These are phyloP conservation scores for Geophilus truncorum DNA, from an alignment of 2,888 invertebrate species.

Conservation along the genomic window DNA sequence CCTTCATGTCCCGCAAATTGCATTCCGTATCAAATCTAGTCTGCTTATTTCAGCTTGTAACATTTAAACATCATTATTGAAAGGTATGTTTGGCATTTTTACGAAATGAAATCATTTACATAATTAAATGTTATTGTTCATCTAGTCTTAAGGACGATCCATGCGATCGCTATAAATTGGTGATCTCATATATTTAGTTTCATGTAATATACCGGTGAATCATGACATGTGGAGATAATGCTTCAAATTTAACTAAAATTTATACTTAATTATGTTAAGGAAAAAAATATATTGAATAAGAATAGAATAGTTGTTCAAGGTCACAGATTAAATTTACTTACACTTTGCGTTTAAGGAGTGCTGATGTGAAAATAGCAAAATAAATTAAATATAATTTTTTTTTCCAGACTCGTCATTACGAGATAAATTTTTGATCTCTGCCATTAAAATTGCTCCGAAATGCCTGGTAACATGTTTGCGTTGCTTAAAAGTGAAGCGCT, in stretches of 20 bases:
- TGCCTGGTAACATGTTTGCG: slow-evolving; percentile 11
- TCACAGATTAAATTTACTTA: neutral
- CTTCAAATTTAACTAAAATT: neutral
- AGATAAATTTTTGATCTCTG: slow-evolving; percentile 1
- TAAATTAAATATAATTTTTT: neutral
- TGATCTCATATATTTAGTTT: neutral
- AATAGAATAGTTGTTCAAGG: too few species aligned
- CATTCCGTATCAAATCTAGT: neutral
- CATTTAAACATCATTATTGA: neutral
- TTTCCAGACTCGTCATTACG: neutral
- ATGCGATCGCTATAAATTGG: neutral
- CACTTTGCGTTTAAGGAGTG: neutral
- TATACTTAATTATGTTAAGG: neutral
- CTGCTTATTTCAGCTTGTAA: neutral
- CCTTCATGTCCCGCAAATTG: neutral
- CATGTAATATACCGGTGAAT: neutral
- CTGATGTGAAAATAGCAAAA: neutral
- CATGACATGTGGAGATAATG: too few species aligned
- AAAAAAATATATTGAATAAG: too few species aligned
- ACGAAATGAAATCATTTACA: too few species aligned
- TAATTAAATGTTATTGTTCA: too few species aligned
- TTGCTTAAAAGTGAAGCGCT: neutral
- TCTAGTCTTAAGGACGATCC: too few species aligned
- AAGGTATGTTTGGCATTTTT: neutral
- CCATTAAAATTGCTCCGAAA: slow-evolving; percentile 8